Conservation (phyloP, 2,797 vertebrate species). For the Podargus strigoides region DNA sequence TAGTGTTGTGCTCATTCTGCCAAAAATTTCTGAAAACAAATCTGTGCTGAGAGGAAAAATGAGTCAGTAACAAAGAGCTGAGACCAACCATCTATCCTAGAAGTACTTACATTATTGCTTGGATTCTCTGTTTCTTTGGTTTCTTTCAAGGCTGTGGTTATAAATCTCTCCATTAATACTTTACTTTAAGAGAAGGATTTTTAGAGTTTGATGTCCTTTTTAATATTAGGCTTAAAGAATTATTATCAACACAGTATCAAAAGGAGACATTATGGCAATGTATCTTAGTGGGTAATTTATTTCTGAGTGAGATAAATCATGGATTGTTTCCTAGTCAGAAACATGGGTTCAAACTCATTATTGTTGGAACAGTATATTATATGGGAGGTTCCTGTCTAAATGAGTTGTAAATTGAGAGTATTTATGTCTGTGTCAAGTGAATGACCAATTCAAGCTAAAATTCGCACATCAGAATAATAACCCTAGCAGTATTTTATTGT, state of each 20-base stretch:
- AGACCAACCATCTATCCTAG: neutral
- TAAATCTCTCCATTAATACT: conserved; percentile 29
- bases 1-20: neutral
- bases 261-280: neutral
- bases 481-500: neutral
- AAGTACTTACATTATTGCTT: neutral
- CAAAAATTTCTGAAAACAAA: conserved; percentile 8
- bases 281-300: neutral
- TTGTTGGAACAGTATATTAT: neutral
- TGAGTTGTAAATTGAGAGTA: neutral
- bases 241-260: neutral
- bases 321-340: neutral
- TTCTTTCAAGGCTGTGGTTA: neutral
- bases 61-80: neutral
- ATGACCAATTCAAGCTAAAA: neutral
- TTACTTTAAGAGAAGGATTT: neutral
- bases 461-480: neutral
- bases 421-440: neutral
- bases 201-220: neutral
- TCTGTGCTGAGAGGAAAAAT: conserved; percentile 1
- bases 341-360: neutral
- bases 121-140: neutral
- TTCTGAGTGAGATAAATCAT: conserved; percentile 2
- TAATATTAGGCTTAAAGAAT: neutral
- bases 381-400: neutral